Conservation (phyloP, 2,113 vertebrate genomes). For the Phoenicopterus ruber region DNA sequence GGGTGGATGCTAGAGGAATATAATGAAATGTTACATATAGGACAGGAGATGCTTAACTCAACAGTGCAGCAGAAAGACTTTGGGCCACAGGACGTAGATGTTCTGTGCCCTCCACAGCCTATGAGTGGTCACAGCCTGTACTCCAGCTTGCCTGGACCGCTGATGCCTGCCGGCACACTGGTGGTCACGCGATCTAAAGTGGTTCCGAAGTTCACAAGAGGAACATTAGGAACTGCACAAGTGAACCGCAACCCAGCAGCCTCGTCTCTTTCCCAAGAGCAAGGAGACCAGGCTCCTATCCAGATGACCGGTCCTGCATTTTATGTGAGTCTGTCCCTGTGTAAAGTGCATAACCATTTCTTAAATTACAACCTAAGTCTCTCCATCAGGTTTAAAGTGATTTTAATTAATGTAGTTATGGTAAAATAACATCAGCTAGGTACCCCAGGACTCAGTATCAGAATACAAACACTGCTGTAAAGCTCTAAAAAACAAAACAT, state of each 20-base stretch:
- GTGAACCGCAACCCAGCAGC: not conserved
- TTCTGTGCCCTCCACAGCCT: not conserved
- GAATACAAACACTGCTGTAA: not conserved
- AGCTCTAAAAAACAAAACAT: not conserved
- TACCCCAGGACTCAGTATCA: not conserved
- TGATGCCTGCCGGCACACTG: not conserved
- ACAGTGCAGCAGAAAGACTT: not conserved
- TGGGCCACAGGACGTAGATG: rapidly evolving
- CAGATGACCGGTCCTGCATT: not conserved
- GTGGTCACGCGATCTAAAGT: not conserved
- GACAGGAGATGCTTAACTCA: not conserved
- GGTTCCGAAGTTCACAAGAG: not conserved
- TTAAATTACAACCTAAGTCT: not conserved
- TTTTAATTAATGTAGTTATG: not conserved
- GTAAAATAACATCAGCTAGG: not conserved
- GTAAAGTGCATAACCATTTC: not conserved
- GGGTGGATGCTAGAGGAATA: not conserved
- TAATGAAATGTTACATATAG: not conserved
- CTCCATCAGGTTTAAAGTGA: not conserved
- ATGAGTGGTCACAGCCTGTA: not conserved
- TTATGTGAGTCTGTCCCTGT: rapidly evolving
- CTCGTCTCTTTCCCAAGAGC: not conserved
- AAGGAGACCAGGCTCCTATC: not conserved
- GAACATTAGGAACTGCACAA: not conserved
- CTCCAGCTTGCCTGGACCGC: rapidly evolving